Base-by-base conservation (phyloP, 2,797 vertebrate species). In the Pipistrellus pygmaeus region DNA sequence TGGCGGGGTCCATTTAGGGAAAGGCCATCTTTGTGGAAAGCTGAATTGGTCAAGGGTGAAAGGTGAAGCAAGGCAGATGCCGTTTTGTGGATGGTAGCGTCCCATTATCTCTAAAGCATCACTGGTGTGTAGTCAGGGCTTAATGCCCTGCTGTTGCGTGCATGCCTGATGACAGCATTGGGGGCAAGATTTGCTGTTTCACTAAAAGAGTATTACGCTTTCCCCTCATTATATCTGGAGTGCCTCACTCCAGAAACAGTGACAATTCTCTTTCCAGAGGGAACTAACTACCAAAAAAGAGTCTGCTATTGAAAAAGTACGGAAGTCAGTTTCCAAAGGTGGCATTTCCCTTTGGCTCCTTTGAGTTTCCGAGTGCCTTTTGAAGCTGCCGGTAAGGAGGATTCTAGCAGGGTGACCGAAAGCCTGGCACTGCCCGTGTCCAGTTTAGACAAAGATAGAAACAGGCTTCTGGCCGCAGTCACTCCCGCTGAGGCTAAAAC, bases 401-500 rank as follows among this genome's bases (percentile, higher is more conserved):
- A 57, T n/a, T 71, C 68, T 32, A 25, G 12, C 69, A 41, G 66
- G 32, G 60, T 62, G 87, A 69, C 76, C 60, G 7, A 6, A 72
- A 78, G 78, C 4, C 51, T 21, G 3, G 8, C 13, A 0, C 48
- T 66, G 76, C 48, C 66, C 55, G 3, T 30, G 30, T 87, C 76
- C 38, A 72, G 85, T 72, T 94, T 57, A 88, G 64, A 97, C 46
- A 85, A 80, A 90, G 78, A 68, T 57, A 90, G 78, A 75, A 97
- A 91, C 78, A 51, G 62, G 57, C 53, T 60, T 92, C 55, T 83
- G 83, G 32, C 17, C 8, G 35, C 4, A 21, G 38, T 62, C 20
- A 41, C 87, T 21, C 21, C 21, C 27, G 86, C 76, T 5, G 13
- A 30, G 23, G 27, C 41, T 60, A 72, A 90, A 91, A 87, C 71